Evolutionary conservation across 2,888 invertebrate species (phyloP), one percentile per base, ranked within the genome.

Genomic region (Metacarcinus magister): DNA sequence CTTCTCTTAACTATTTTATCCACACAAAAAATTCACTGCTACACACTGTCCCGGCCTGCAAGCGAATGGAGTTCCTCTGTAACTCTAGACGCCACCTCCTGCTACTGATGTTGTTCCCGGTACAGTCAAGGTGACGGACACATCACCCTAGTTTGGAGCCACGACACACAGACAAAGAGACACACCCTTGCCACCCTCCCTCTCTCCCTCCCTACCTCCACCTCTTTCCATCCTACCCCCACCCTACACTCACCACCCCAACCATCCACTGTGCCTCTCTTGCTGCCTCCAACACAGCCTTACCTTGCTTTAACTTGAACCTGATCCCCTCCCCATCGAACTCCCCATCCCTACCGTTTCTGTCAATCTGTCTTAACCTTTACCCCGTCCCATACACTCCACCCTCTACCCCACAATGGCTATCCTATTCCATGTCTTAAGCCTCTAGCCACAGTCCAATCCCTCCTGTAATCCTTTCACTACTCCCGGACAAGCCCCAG

Each of bases 31-130:
- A 60, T 60, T 75, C 75, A 75, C 75, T 75, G 8, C 75, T 28
- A 75, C 75, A 28, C 75, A 75, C 75, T 2, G 28, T 28, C 60
- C 60, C 60, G 10, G 60, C 28, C 75, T 75, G 23, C 75, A 75
- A 8, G 75, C 28, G 28, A 28, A 8, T 75, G n/a, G 75, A 28
- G 28, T 75, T 28, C 28, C 75, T 28, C n/a, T 75, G 75, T 75
- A 75, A 75, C 28, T n/a, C 75, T 75, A 75, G 75, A 75, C 75
- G 75, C 75, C 28, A 28, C 75, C 75, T 75, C 75, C 75, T 75
- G 75, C 75, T 75, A n/a, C 75, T n/a, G 75, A 75, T 75, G 75
- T 75, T 75, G 75, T 75, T 75, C 75, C 75, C 75, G 7, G 75
- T 5, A n/a, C 75, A 75, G 75, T 28, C 75, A 75, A 75, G 75